Conservation (phyloP, 2,797 vertebrate genomes). For the Euthynnus affinis region DNA sequence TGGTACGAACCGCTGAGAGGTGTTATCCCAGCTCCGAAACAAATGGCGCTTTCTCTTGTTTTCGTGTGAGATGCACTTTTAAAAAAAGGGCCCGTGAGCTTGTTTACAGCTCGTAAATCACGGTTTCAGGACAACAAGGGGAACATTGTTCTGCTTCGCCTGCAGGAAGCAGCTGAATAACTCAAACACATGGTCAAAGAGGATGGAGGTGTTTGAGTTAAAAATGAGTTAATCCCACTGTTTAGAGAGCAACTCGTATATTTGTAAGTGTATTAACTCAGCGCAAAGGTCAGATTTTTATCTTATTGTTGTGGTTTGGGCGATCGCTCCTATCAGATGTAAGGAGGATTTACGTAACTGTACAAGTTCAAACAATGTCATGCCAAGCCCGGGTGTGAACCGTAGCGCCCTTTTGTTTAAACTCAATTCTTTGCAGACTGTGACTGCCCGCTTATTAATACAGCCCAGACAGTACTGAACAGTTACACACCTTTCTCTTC, state of each 20-base stretch:
- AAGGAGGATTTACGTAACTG: slow-evolving; percentile 14
- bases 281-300: background rate
- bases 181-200: background rate
- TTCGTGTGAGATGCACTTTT: background rate
- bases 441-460: too few relatives aligned
- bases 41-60: slow-evolving; percentile 3
- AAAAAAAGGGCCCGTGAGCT: slow-evolving; percentile 10
- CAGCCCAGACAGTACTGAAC: too few relatives aligned
- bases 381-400: slow-evolving; percentile 9
- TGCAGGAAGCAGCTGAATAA: background rate
- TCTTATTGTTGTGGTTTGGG: slow-evolving; percentile 19
- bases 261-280: too few relatives aligned
- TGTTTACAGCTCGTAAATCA: slow-evolving; percentile 37
- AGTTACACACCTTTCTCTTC: too few relatives aligned
- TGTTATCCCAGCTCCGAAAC: slow-evolving; percentile 11
- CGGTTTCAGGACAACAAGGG: slow-evolving; percentile 16
- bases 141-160: slow-evolving; percentile 12
- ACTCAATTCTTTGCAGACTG: too few relatives aligned
- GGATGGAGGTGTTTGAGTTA: background rate
- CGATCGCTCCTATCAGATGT: slow-evolving; percentile 25
- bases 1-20: background rate
- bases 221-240: background rate
- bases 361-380: slow-evolving; percentile 39
- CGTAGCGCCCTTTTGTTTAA: background rate
- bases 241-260: background rate